Conservation (phyloP, 2,113 vertebrate species). For the Pavo muticus region DNA sequence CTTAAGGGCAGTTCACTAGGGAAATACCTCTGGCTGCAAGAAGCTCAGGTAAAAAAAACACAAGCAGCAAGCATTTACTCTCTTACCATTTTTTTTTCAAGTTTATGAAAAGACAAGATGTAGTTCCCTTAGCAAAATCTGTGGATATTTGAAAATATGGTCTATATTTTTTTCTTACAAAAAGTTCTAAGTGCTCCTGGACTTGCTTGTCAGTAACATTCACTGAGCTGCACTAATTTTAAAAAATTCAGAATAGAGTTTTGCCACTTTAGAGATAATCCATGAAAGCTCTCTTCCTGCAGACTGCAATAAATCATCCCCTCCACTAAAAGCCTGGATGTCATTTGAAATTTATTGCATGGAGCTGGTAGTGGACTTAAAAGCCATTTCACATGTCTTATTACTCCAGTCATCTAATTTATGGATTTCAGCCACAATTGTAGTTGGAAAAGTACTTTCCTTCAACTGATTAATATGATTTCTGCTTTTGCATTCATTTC, state of each 20-base stretch:
- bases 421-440: slow-evolving; percentile 78
- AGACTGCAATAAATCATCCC: slow-evolving; percentile 83
- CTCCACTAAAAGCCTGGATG: slow-evolving; percentile 81
- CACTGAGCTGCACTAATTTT: slow-evolving; percentile 79
- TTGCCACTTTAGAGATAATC: slow-evolving; percentile 85
- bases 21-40: background rate
- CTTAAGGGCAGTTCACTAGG: background rate
- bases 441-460: slow-evolving; percentile 76
- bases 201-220: slow-evolving; percentile 73
- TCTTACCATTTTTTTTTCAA: background rate
- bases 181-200: slow-evolving; percentile 45
- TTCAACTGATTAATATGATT: slow-evolving; percentile 76
- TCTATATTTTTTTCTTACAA: slow-evolving; percentile 52
- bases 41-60: background rate
- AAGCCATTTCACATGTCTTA: slow-evolving; percentile 85
- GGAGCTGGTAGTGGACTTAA: slow-evolving; percentile 81
- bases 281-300: slow-evolving; percentile 80
- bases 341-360: slow-evolving; percentile 86
- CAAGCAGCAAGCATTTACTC: background rate
- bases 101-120: background rate
- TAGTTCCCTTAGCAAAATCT: background rate
- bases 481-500: slow-evolving; percentile 66
- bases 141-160: background rate
- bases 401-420: slow-evolving; percentile 85
- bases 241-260: slow-evolving; percentile 81